phyloP scores from a whole-genome alignment of 2,113 vertebrate genomes.

The Tonatia bakeri region DNA sequence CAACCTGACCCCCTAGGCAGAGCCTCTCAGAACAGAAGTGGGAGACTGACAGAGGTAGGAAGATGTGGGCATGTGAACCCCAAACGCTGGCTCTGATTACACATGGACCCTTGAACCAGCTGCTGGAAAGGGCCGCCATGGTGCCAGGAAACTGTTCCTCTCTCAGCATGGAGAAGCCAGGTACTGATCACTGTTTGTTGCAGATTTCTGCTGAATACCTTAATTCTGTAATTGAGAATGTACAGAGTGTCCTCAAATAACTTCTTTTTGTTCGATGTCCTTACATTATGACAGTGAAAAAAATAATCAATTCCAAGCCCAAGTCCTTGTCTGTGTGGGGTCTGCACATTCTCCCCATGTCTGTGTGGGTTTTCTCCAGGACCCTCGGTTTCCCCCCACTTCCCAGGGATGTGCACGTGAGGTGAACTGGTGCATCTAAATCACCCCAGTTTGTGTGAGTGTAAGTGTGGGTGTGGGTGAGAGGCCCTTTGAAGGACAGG shows the following conservation, averaged over 20 bases:
- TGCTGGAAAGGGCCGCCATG: not conserved
- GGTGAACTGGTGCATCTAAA: not conserved
- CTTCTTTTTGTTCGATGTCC: not conserved
- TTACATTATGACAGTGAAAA: not conserved
- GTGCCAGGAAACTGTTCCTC: not conserved
- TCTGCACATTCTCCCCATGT: too few species aligned
- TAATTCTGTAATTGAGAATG: not conserved
- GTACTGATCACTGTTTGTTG: not conserved
- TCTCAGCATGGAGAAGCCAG: not conserved
- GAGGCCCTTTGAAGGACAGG: too few species aligned
- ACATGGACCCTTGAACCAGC: not conserved
- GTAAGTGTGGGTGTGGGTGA: too few species aligned
- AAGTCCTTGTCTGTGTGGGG: not conserved
- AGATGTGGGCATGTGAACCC: slow-evolving; percentile 39
- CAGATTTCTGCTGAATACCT: slow-evolving; percentile 9
- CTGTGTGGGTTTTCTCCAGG: not conserved
- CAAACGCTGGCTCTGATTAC: not conserved
- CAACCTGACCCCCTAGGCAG: not conserved
- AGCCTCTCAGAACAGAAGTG: slow-evolving; percentile 43
- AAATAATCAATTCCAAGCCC: too few species aligned
- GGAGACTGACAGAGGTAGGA: slow-evolving; percentile 45
- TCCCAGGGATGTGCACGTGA: not conserved
- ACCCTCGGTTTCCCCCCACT: too few species aligned
- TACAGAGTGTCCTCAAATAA: not conserved
- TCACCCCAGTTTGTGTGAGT: not conserved